Evolutionary conservation across 2,113 vertebrate genomes (phyloP).

Genomic region (Syngnathoides biaculeatus): DNA sequence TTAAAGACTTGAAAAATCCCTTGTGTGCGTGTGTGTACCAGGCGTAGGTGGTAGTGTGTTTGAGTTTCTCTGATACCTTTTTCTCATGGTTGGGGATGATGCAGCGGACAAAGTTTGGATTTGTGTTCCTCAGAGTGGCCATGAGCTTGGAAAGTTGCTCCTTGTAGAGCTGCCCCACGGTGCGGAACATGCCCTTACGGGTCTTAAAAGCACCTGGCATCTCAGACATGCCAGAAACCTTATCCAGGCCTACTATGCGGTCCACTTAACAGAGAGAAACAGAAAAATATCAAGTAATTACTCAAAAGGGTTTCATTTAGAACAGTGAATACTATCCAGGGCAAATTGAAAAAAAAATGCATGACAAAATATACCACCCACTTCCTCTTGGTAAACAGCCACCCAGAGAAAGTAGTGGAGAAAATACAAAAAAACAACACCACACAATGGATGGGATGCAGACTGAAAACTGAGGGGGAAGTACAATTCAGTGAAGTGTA

Average conservation of each 20-base stretch:
- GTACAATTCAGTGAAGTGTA: conserved; percentile 60
- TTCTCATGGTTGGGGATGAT: conserved; percentile 99
- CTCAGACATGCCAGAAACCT: conserved; percentile 94
- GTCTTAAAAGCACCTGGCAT: conserved; percentile 93
- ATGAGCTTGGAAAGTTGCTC: conserved; percentile 97
- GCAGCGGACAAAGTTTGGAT: conserved; percentile 97
- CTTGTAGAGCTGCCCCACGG: conserved; percentile 96
- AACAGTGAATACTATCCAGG: conserved; percentile 8
- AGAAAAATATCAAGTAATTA: not conserved
- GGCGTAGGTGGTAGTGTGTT: not conserved
- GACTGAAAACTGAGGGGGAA: conserved; percentile 3
- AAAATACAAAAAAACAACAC: conserved; percentile 37
- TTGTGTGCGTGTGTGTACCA: too few relatives aligned
- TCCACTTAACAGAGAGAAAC: conserved; percentile 78
- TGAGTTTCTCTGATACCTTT: conserved; percentile 74
- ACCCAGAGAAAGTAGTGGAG: conserved; percentile 24
- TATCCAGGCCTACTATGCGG: conserved; percentile 94
- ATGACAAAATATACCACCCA: conserved; percentile 26
- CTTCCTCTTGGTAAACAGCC: conserved; percentile 23
- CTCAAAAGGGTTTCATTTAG: not conserved
- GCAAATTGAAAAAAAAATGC: conserved; percentile 56
- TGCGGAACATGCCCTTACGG: conserved; percentile 97
- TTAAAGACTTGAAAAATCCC: too few relatives aligned
- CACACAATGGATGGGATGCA: conserved; percentile 55
- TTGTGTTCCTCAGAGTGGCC: conserved; percentile 95